Percentiles rank a stretch among this genome's conserved stretches.
These are phyloP conservation scores for Sphaerophoria taeniata DNA, from an alignment of 2,888 invertebrate species.

Conservation along the genomic window DNA sequence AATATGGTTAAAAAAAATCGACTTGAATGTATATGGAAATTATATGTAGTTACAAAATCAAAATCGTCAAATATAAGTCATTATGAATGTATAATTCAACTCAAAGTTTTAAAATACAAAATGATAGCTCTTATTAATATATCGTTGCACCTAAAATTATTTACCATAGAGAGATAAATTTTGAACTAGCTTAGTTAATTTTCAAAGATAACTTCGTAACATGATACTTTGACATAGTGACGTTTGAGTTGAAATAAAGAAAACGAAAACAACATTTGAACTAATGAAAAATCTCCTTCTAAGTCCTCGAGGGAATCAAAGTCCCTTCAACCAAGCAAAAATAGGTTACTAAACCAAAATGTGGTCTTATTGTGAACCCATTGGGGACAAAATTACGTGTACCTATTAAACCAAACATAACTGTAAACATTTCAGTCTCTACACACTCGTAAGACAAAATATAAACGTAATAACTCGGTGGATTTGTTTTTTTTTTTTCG, in stretches of 20 bases:
- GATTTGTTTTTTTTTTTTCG: background rate
- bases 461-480: constrained; percentile 9
- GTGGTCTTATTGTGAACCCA: constrained; percentile 32
- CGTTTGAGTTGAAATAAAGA: background rate
- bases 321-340: constrained; percentile 36
- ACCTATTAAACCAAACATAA: background rate
- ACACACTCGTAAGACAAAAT: background rate
- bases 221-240: constrained; percentile 5
- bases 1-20: too few relatives aligned
- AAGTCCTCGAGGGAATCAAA: constrained; percentile 40
- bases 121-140: too few relatives aligned
- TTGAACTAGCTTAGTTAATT: background rate
- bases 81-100: too few relatives aligned
- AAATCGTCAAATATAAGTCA: too few relatives aligned
- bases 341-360: constrained; percentile 47
- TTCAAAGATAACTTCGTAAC: background rate
- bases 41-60: too few relatives aligned
- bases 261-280: constrained; percentile 21
- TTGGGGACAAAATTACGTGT: constrained; percentile 22
- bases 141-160: background rate
- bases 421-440: background rate
- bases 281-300: constrained; percentile 56
- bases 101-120: too few relatives aligned
- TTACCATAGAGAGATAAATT: background rate
- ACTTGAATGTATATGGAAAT: too few relatives aligned